Evolutionary conservation across 2,113 vertebrate genomes (phyloP), one percentile per base, ranked within the genome.

Genomic region (Bungarus multicinctus): DNA sequence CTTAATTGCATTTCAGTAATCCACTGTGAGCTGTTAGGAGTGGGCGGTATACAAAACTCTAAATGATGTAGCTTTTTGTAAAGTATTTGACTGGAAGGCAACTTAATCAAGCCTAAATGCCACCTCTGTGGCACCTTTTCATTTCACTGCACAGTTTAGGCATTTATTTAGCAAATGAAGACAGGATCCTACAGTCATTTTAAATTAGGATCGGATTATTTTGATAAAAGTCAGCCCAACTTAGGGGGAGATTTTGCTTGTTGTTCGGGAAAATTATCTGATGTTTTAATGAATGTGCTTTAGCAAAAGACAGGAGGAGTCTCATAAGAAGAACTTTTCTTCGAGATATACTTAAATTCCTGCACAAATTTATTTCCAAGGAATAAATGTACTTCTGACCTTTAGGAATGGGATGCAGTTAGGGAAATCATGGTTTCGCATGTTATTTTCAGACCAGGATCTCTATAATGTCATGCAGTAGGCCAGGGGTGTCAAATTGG

Each of bases 211-310:
- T 96, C 94, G 95, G 92, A 96, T 96, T 96, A 96, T 92, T 58
- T 92, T 85, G 95, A 91, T 95, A 96, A 95, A 96, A 96, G 95
- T 95, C 94, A 93, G 94, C 95, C 69, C 95, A 96, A 96, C 92
- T 94, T 90, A 87, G 94, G 95, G 96, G 96, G 90, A 97, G 93
- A 91, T n/a, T 96, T 93, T 95, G 95, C 91, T 95, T 85, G 93
- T 95, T 97, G 95, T 93, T 92, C 95, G 18, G 22, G 96, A 93
- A 96, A 96, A 96, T 96, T 96, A 96, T 96, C 96, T 95, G 92
- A 95, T 96, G 94, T 47, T 95, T 96, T 92, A 95, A 97, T 96
- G 96, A 97, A 96, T 93, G 92, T 96, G 93, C 91, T 92, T 95
- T 90, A 50, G 92, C 93, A 30, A 81, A 43, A 60, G 25, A 69